Percentiles rank a stretch among this genome's conserved stretches.
Evolutionary conservation across 2,113 vertebrate species (phyloP).

Genomic region (Gopherus evgoodei): DNA sequence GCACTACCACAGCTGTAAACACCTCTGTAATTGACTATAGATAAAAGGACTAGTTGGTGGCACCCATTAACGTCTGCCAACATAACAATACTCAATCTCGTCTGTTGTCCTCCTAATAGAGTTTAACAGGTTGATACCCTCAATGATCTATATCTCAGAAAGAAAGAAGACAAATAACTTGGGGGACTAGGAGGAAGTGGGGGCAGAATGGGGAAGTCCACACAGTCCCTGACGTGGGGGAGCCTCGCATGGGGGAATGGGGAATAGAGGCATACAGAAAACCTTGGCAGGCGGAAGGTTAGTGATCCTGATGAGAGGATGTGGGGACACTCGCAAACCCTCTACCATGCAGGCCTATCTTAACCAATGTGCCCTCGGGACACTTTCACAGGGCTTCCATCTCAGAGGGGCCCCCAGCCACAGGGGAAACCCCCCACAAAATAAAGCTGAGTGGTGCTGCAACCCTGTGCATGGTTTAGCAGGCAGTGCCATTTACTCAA

Average conservation of each 20-base stretch:
- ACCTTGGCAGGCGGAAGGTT: not conserved
- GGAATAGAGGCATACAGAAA: not conserved
- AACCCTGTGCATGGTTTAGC: not conserved
- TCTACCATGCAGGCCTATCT: not conserved
- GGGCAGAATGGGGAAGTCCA: not conserved
- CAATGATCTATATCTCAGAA: not conserved
- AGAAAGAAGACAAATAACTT: not conserved
- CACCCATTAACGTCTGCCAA: not conserved
- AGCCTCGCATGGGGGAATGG: not conserved
- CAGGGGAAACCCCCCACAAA: not conserved
- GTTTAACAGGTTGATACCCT: not conserved
- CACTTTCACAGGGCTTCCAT: not conserved
- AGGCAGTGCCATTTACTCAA: not conserved
- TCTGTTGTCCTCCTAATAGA: not conserved
- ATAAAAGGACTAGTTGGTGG: not conserved
- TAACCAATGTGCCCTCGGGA: not conserved
- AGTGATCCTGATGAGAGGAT: not conserved
- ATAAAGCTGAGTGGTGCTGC: not conserved
- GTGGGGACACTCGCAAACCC: not conserved
- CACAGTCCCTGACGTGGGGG: not conserved
- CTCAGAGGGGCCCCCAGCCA: not conserved
- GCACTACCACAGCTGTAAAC: not conserved
- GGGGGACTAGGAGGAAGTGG: not conserved
- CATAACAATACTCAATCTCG: not conserved
- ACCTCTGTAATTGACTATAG: not conserved